A percentile compares a stretch with the other conserved stretches of the same genome.
Conservation (phyloP, 2,888 invertebrate species). For the Dolichopus griseipennis region DNA sequence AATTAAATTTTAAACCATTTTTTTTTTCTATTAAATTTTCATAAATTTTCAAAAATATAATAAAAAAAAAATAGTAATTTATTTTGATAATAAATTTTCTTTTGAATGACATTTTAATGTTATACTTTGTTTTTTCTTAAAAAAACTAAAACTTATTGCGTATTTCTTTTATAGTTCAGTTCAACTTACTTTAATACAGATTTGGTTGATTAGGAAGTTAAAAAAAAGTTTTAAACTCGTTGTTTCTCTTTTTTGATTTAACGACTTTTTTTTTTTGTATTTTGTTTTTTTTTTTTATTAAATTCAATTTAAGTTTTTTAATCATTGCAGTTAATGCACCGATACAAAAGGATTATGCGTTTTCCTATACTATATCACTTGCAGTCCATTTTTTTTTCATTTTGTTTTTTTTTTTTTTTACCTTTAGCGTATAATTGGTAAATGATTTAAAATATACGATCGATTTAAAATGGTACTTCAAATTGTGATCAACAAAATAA, state of each 20-base stretch:
- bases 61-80: too few relatives aligned
- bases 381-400: not conserved
- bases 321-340: not conserved
- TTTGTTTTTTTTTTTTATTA: too few relatives aligned
- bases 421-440: too few relatives aligned
- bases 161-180: not conserved
- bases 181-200: not conserved
- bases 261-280: too few relatives aligned
- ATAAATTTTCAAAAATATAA: too few relatives aligned
- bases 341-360: not conserved
- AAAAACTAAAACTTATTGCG: not conserved
- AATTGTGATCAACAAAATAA: too few relatives aligned
- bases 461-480: too few relatives aligned
- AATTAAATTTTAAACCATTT: too few relatives aligned
- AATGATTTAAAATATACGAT: too few relatives aligned
- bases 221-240: not conserved
- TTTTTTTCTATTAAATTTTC: too few relatives aligned
- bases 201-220: slow-evolving; percentile 1
- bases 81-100: not conserved
- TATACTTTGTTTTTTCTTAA: not conserved
- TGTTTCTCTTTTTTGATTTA: not conserved
- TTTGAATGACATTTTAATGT: not conserved
- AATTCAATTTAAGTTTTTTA: too few relatives aligned
- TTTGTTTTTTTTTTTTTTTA: too few relatives aligned
- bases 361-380: slow-evolving; percentile 1